Evolutionary conservation across 2,797 vertebrate species (phyloP).

Genomic region (Otolemur crassicaudatus): DNA sequence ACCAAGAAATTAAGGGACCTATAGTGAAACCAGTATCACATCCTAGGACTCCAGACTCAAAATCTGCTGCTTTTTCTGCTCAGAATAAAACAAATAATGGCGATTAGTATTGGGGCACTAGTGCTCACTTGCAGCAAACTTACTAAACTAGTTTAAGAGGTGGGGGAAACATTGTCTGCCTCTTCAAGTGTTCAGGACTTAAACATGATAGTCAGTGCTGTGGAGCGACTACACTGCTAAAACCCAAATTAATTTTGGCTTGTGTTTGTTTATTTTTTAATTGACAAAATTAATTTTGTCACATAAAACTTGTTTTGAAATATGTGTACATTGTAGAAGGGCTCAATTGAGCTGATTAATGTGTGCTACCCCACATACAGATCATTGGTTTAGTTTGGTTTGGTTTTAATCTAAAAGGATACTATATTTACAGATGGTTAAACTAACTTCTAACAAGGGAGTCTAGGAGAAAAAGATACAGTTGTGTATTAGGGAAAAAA

Average conservation of each 20-base stretch:
- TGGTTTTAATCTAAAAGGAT: constrained; percentile 41
- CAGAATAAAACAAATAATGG: constrained; percentile 34
- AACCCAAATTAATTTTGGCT: constrained; percentile 43
- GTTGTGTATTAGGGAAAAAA: neutral
- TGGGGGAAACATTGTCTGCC: neutral
- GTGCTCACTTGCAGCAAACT: neutral
- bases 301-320: neutral
- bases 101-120: neutral
- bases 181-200: neutral
- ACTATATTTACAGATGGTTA: constrained; percentile 1
- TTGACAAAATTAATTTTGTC: neutral
- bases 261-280: neutral
- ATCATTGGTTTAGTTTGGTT: neutral
- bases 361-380: neutral
- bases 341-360: neutral
- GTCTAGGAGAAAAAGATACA: neutral
- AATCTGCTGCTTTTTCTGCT: neutral
- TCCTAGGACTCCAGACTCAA: neutral
- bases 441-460: neutral
- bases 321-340: neutral
- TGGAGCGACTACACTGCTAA: neutral
- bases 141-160: constrained; percentile 22
- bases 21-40: neutral
- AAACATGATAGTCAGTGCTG: neutral
- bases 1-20: neutral